Evolutionary conservation across 2,888 invertebrate species (phyloP).

Genomic region (Pollenia labialis): DNA sequence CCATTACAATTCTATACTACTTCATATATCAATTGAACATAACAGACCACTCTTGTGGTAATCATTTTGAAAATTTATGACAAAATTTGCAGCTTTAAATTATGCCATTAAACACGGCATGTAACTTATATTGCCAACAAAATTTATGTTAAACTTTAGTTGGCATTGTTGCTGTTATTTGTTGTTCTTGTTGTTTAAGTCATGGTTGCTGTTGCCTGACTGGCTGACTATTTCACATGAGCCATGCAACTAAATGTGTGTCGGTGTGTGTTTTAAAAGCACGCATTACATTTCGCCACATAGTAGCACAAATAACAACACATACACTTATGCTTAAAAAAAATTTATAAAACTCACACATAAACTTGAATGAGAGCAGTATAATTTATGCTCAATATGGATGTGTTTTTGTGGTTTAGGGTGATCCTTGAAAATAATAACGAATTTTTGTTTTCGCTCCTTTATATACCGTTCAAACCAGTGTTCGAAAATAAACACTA

Average conservation of each 20-base stretch:
- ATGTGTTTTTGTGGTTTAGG: constrained; percentile 12
- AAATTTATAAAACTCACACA: background rate
- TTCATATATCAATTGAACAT: constrained; percentile 73
- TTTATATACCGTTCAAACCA: no score
- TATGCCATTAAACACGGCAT: constrained; percentile 83
- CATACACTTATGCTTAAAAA: constrained; percentile 66
- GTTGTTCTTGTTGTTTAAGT: constrained; percentile 48
- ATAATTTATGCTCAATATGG: constrained; percentile 57
- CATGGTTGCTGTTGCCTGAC: constrained; percentile 42
- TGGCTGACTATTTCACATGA: constrained; percentile 51
- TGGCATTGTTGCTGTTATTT: constrained; percentile 52
- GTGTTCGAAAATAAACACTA: no score
- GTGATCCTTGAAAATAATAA: background rate
- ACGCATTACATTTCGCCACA: constrained; percentile 79
- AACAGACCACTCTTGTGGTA: constrained; percentile 73
- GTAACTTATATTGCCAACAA: constrained; percentile 81
- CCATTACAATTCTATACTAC: constrained; percentile 64
- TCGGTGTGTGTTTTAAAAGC: constrained; percentile 45
- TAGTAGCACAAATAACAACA: background rate
- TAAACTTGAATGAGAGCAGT: constrained; percentile 29
- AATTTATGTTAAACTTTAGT: constrained; percentile 71
- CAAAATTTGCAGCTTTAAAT: constrained; percentile 84
- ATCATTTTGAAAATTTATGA: constrained; percentile 81
- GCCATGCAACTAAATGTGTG: constrained; percentile 60
- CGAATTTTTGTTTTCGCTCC: no score